phyloP scores from a whole-genome alignment of 2,113 vertebrate genomes.

The Ia io region DNA sequence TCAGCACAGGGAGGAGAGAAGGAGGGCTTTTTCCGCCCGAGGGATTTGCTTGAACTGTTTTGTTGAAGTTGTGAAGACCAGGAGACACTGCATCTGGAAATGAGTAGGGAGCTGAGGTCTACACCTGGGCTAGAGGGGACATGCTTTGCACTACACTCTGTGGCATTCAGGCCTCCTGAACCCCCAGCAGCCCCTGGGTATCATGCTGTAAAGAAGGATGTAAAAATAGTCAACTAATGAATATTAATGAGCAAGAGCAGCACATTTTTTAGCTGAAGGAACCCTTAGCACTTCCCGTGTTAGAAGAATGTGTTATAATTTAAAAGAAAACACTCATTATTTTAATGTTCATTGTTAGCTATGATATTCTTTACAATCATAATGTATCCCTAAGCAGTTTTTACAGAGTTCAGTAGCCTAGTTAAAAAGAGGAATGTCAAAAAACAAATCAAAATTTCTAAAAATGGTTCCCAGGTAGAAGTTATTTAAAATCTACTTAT shows the following conservation, averaged over 20 bases:
- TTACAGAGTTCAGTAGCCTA: slow-evolving; percentile 10
- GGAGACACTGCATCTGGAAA: neutral
- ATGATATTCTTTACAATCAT: neutral
- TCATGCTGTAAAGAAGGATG: neutral
- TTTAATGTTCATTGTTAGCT: slow-evolving; percentile 41
- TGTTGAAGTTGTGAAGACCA: neutral
- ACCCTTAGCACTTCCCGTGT: neutral
- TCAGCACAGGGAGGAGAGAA: neutral
- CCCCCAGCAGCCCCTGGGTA: neutral
- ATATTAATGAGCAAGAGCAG: neutral
- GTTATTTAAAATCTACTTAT: slow-evolving; percentile 82
- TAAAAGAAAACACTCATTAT: slow-evolving; percentile 31
- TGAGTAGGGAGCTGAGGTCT: neutral
- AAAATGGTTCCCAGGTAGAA: slow-evolving; percentile 77
- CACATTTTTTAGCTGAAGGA: neutral
- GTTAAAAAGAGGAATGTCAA: slow-evolving; percentile 18
- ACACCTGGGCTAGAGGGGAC: neutral
- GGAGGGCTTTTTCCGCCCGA: neutral
- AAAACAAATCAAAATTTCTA: slow-evolving; percentile 62
- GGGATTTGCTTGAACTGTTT: neutral
- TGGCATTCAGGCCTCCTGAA: too few species aligned
- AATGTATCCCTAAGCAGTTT: neutral
- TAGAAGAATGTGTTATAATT: neutral
- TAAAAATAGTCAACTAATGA: neutral
- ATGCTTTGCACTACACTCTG: neutral